Base-by-base conservation (phyloP, 2,797 vertebrate genomes). In the Octomys mimax region DNA sequence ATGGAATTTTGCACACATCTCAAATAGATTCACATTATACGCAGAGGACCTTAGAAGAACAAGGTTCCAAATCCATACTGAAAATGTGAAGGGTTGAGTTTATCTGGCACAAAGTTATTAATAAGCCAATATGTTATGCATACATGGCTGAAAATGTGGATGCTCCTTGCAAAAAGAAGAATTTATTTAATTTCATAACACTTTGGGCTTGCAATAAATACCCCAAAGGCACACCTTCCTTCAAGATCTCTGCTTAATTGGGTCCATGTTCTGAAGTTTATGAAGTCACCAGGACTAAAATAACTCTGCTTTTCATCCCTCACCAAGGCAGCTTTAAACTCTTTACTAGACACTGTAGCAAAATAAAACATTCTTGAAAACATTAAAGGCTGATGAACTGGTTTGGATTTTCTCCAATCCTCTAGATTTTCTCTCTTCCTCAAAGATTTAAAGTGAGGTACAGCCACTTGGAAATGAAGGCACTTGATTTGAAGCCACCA, bases 281-380 rank as follows among this genome's bases (percentile, higher is more conserved):
- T 98, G 97, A 98, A 98, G 97, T 98, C 97, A 98, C 86, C 59
- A 90, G 78, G 93, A 96, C 95, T 97, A 96, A 97, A 98, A 95
- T 75, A 97, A 97, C 57, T 94, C 94, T 92, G 92, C 92, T 98
- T 98, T 98, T 98, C 98, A 98, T 98, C 98, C 92, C 70, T 96
- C 96, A 98, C 97, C 97, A 98, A 96, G 80, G 78, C 89, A 97
- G 93, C 96, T 96, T 98, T 97, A 96, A 98, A 98, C 94, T 92
- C 97, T 97, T 98, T 97, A 97, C 91, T 97, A 98, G 96, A 97
- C 94, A 91, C 95, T 97, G 95, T 39, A 0, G 97, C 94, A 98
- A 98, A 98, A 98, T 97, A 98, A 98, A 98, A 98, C 90, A 95
- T 98, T 98, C 98, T 98, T 98, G 98, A 98, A 98, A 98, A 98